These are phyloP conservation scores for Nanorana parkeri DNA, from an alignment of 2,113 vertebrate genomes.

Conservation along the genomic window DNA sequence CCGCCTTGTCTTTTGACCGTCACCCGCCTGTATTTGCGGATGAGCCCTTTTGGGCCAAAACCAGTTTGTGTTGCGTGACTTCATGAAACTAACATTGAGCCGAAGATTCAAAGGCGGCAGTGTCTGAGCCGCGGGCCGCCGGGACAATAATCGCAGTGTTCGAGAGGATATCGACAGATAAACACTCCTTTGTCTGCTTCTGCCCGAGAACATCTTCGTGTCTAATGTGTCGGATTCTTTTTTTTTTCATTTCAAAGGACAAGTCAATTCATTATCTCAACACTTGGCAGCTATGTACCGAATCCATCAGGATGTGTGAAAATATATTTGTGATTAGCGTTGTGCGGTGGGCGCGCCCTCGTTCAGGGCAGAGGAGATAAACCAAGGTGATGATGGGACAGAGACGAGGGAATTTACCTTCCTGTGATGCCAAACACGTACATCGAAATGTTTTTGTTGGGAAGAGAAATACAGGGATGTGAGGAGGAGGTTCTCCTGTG, in stretches of 20 bases:
- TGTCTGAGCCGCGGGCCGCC: neutral
- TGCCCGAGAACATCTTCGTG: neutral
- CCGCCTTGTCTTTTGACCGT: neutral
- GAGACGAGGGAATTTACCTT: too few species aligned
- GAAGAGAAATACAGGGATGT: too few species aligned
- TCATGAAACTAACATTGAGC: neutral
- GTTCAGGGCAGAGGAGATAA: neutral
- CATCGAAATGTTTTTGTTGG: too few species aligned
- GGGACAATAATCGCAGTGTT: constrained; percentile 26
- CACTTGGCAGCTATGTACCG: neutral
- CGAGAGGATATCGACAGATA: neutral
- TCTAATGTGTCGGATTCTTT: neutral
- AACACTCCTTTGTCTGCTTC: constrained; percentile 4
- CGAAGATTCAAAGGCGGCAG: neutral
- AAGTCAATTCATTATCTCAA: constrained; percentile 8
- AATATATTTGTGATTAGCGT: neutral
- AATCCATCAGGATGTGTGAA: neutral
- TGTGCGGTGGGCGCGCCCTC: neutral
- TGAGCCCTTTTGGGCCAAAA: neutral
- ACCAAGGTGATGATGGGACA: too few species aligned
- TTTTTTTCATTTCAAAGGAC: neutral
- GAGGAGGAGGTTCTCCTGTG: too few species aligned
- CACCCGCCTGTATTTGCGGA: neutral
- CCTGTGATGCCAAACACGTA: too few species aligned
- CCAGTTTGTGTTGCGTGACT: constrained; percentile 25